Conservation (phyloP, 2,113 vertebrate genomes). For the Paradoxurus hermaphroditus region DNA sequence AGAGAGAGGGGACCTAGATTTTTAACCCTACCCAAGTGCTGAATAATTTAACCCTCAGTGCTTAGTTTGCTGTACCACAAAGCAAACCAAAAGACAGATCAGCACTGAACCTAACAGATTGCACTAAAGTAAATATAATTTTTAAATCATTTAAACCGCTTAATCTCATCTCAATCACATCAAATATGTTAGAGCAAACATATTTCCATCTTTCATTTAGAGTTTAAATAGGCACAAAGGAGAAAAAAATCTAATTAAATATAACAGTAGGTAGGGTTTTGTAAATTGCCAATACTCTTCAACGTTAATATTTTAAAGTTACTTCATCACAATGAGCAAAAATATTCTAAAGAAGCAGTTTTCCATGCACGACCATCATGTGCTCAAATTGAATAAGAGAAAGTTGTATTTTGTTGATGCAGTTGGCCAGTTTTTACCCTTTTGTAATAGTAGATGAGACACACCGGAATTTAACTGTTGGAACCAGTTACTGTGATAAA, state of each 20-base stretch:
- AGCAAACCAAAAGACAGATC: conserved; percentile 81
- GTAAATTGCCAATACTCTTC: conserved; percentile 53
- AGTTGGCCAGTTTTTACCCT: conserved; percentile 50
- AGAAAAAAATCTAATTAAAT: conserved; percentile 65
- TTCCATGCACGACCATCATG: neutral
- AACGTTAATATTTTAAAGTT: conserved; percentile 69
- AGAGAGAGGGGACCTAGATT: conserved; percentile 55
- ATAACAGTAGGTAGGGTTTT: conserved; percentile 68
- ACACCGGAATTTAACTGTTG: conserved; percentile 64
- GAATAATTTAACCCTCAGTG: conserved; percentile 65
- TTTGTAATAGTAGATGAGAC: conserved; percentile 66
- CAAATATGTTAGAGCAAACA: conserved; percentile 78
- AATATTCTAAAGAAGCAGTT: conserved; percentile 42
- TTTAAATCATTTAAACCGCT: conserved; percentile 86
- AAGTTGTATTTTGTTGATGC: conserved; percentile 31
- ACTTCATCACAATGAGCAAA: conserved; percentile 46
- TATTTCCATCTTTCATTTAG: conserved; percentile 77
- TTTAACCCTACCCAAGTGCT: conserved; percentile 41
- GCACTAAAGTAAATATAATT: conserved; percentile 85
- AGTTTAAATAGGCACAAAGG: conserved; percentile 78
- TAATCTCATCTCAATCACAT: conserved; percentile 84
- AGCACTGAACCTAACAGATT: conserved; percentile 84
- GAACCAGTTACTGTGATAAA: conserved; percentile 73
- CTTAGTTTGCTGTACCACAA: conserved; percentile 59
- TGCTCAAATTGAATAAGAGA: conserved; percentile 54